These are phyloP conservation scores for Corydoras maculifer DNA, from an alignment of 2,113 vertebrate species.

Conservation along the genomic window DNA sequence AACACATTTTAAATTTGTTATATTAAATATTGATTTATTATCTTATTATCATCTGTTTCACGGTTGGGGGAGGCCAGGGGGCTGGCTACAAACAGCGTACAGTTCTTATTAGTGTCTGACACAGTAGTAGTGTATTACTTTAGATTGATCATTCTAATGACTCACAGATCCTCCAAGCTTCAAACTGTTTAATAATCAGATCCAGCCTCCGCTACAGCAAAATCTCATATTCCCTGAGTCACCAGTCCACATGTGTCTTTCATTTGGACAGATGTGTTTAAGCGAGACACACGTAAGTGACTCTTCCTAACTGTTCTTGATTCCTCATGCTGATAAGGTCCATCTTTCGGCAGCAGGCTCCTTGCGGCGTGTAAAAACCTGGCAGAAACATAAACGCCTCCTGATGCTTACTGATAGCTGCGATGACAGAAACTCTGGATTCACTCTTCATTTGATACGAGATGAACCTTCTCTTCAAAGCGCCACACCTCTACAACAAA, in stretches of 20 bases:
- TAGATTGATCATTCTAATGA: background rate
- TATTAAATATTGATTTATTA: too few species aligned
- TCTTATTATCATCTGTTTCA: too few species aligned
- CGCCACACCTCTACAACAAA: background rate
- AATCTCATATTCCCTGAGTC: slow-evolving; percentile 27
- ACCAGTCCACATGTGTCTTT: slow-evolving; percentile 55
- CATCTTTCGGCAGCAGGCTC: slow-evolving; percentile 49
- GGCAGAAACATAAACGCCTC: slow-evolving; percentile 7
- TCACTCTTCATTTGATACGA: slow-evolving; percentile 54
- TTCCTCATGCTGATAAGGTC: slow-evolving; percentile 53
- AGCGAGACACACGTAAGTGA: slow-evolving; percentile 55
- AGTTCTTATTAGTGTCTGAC: too few species aligned
- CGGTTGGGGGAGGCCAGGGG: too few species aligned
- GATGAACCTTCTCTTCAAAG: slow-evolving; percentile 42
- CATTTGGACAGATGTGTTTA: slow-evolving; percentile 50
- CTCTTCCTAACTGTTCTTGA: slow-evolving; percentile 33
- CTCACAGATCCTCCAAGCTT: background rate
- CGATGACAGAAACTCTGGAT: slow-evolving; percentile 50
- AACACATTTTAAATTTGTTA: too few species aligned
- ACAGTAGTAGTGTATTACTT: too few species aligned
- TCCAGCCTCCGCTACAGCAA: slow-evolving; percentile 3
- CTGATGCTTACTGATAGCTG: slow-evolving; percentile 40
- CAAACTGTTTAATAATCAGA: background rate
- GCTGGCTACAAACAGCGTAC: too few species aligned
- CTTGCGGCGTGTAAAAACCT: slow-evolving; percentile 9